Base-by-base conservation (phyloP, 2,888 invertebrate genomes). In the Conistra vaccinii region DNA sequence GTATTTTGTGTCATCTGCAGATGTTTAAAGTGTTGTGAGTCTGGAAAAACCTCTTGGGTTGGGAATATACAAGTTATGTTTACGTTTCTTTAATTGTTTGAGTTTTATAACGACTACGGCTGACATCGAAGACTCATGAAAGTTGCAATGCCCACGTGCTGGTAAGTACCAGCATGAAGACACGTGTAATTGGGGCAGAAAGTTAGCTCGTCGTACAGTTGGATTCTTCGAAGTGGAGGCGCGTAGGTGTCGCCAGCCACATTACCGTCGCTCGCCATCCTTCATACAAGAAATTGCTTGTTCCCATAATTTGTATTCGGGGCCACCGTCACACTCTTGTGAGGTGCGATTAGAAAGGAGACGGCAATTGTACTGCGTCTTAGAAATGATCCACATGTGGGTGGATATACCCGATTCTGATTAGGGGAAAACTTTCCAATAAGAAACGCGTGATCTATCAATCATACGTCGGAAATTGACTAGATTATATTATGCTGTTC, bases 271-370 rank as follows among this genome's bases (percentile, higher is more conserved):
- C 86, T 90, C 89, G 88, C 90, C 92, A 96, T 95, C 94, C 94
- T 95, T 95, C 95, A 93, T 95, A 94, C 93, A 94, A 93, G 89
- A 94, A 94, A 94, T 94, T 93, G 90, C 94, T 93, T 91, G 95
- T 95, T 95, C 96, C 94, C 94, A 95, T 96, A 94, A 95, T 95
- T 95, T 94, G 89, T 92, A 94, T 95, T 96, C 95, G 95, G 94
- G 96, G 96, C 94, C 95, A 93, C 89, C 91, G 95, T 94, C 94
- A 95, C 94, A 95, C 94, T 95, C 94, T 95, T 95, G 90, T 92
- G 91, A 93, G 91, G 92, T 89, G 89, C 93, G 93, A 95, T 96
- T 96, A 96, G 96, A 96, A 96, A 96, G 95, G 95, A 93, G 93
- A 93, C 90, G 91, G 92, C 93, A 95, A 95, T 95, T 95, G 94